Evolutionary conservation across 2,113 vertebrate genomes (phyloP), one percentile per base, ranked within the genome.

Genomic region (Phalacrocorax carbo): DNA sequence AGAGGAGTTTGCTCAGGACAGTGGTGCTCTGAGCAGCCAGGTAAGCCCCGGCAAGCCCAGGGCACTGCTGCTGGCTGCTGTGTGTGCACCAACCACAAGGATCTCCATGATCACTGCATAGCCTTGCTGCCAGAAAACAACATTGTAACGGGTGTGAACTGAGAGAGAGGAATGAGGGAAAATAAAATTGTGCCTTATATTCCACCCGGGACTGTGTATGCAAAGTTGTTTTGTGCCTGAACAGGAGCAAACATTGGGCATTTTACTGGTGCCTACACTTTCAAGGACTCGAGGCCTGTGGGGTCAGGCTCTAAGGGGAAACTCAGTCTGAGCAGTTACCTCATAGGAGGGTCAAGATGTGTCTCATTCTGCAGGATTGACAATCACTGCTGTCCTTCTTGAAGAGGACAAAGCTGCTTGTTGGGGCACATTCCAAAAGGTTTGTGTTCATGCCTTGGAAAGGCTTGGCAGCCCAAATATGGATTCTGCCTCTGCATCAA

Each of bases 1-100:
- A 98, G 1, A 98, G 96, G 16, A 96, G 98, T 48, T 97, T 98
- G 15, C 96, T 99, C 54, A 97, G 98, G 80, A 99, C 99, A 0
- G 99, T 99, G 77, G 99, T 98, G 5, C 98, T 99, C 83, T 99
- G 98, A 99, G 75, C 61, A 60, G 68, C 19, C 64, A 64, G 51
- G n/a, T 72, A 82, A 90, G 80, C 64, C 61, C 82, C 64, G 73
- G 55, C 1, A 3, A 84, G 44, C 54, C 65, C 42, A 18, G 38
- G 30, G 34, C 29, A 17, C 49, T 71, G 52, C 88, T 88, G 19
- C 48, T 86, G 72, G 29, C 64, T 87, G 58, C 49, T 90, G 34
- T 52, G 7, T 25, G 26, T 83, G 32, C 51, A 55, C n/a, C 27
- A 13, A 57, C 54, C 48, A 4, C 3, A 2, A 80, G 54, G 57